phyloP scores from a whole-genome alignment of 2,113 vertebrate species.

The Tympanuchus pallidicinctus region DNA sequence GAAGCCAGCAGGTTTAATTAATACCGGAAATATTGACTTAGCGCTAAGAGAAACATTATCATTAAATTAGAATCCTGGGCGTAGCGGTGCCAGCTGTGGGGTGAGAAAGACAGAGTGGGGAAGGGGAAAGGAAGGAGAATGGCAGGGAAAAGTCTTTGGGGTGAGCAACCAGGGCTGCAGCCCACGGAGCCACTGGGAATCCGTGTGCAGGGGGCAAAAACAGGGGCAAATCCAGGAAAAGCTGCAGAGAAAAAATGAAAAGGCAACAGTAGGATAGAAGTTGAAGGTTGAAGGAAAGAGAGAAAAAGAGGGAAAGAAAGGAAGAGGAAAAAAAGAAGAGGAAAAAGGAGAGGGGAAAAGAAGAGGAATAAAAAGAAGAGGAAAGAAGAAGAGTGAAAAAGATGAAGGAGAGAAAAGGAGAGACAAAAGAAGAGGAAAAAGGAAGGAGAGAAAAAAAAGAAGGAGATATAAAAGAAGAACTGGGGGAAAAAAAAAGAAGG shows the following conservation, averaged over 20 bases:
- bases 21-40: conserved; percentile 38
- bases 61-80: not conserved
- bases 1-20: conserved; percentile 44
- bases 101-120: not conserved
- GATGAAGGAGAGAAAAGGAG: not conserved
- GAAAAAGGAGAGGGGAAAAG: too few relatives aligned
- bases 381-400: not conserved
- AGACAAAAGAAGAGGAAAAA: too few relatives aligned
- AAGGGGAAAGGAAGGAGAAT: not conserved
- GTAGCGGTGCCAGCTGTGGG: not conserved
- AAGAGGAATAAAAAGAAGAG: not conserved
- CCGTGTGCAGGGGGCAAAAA: not conserved
- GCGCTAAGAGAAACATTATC: conserved; percentile 18
- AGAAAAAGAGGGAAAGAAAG: not conserved
- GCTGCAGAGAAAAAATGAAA: not conserved
- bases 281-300: not conserved
- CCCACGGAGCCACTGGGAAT: not conserved
- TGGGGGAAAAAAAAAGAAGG: not conserved
- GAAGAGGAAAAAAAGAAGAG: not conserved
- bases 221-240: not conserved
- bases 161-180: not conserved
- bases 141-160: not conserved
- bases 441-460: too few relatives aligned
- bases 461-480: not conserved
- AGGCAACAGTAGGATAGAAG: not conserved